Evolutionary conservation across 2,113 vertebrate genomes (phyloP).

Genomic region (Lutjanus erythropterus): DNA sequence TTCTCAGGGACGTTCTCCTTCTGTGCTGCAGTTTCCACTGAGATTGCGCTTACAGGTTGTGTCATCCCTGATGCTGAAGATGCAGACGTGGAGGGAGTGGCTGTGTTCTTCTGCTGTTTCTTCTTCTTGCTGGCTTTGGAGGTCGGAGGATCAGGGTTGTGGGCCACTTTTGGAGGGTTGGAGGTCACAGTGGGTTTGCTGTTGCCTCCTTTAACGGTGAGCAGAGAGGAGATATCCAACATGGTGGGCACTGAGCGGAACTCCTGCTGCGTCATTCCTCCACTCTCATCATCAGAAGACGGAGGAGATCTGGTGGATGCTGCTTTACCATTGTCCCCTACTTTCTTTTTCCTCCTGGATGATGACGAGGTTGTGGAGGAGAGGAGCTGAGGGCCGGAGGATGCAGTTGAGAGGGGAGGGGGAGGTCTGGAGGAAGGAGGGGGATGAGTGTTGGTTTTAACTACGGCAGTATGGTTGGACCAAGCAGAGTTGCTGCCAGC

Average conservation of each 20-base stretch:
- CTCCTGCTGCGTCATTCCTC: conserved; percentile 86
- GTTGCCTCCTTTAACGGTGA: conserved; percentile 82
- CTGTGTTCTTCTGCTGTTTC: conserved; percentile 79
- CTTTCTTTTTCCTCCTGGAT: conserved; percentile 86
- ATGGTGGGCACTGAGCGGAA: conserved; percentile 87
- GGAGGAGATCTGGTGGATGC: conserved; percentile 69
- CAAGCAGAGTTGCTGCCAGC: conserved; percentile 88
- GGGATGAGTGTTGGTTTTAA: conserved; percentile 82
- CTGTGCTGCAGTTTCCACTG: conserved; percentile 35
- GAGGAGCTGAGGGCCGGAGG: conserved; percentile 70
- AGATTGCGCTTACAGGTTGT: neutral
- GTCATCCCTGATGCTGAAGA: neutral
- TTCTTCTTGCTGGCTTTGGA: conserved; percentile 90
- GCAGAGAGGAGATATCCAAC: conserved; percentile 91
- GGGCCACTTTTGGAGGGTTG: conserved; percentile 59
- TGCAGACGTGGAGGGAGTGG: neutral
- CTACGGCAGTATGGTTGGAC: conserved; percentile 82
- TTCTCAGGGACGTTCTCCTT: conserved; percentile 85
- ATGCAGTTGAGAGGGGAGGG: conserved; percentile 44
- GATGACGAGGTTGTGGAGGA: conserved; percentile 61
- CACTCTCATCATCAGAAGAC: conserved; percentile 79
- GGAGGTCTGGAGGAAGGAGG: conserved; percentile 56
- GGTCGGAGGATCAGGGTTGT: conserved; percentile 71
- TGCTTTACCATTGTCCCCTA: conserved; percentile 74
- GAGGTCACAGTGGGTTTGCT: conserved; percentile 64